These are phyloP conservation scores for Polietes domitor DNA, from an alignment of 2,888 invertebrate species.

Conservation along the genomic window DNA sequence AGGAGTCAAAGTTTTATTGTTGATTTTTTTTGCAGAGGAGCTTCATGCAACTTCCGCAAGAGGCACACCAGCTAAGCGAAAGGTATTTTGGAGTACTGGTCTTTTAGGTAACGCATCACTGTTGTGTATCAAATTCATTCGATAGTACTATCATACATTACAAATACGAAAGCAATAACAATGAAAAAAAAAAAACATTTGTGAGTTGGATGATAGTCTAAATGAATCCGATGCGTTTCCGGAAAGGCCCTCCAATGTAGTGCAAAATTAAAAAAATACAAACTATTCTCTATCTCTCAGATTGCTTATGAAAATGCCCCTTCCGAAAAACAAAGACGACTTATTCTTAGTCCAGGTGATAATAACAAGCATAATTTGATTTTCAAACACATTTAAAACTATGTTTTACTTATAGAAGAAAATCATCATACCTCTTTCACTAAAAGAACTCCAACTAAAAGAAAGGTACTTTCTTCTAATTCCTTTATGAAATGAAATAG, in stretches of 20 bases:
- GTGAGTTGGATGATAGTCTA: too few species aligned
- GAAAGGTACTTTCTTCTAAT: not conserved
- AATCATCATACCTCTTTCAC: not conserved
- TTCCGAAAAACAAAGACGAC: not conserved
- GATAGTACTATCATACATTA: too few species aligned
- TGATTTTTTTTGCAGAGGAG: slow-evolving; percentile 41
- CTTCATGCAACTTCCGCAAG: not conserved
- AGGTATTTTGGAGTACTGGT: too few species aligned
- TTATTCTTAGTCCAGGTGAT: not conserved
- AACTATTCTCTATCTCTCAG: not conserved
- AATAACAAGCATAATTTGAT: not conserved
- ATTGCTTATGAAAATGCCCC: not conserved
- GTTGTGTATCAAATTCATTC: too few species aligned
- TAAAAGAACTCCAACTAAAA: not conserved
- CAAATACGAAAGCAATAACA: too few species aligned
- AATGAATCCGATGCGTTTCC: too few species aligned
- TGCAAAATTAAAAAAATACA: slow-evolving; percentile 15
- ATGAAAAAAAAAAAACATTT: too few species aligned
- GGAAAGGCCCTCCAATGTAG: not conserved
- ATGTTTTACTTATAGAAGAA: not conserved
- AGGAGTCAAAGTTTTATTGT: not conserved
- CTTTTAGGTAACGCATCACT: too few species aligned
- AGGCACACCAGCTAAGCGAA: slow-evolving; percentile 52
- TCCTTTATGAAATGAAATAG: too few species aligned
- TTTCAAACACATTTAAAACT: not conserved